Evolutionary conservation across 2,113 vertebrate species (phyloP), one percentile per base, ranked within the genome.

Genomic region (Chaetops frenatus): DNA sequence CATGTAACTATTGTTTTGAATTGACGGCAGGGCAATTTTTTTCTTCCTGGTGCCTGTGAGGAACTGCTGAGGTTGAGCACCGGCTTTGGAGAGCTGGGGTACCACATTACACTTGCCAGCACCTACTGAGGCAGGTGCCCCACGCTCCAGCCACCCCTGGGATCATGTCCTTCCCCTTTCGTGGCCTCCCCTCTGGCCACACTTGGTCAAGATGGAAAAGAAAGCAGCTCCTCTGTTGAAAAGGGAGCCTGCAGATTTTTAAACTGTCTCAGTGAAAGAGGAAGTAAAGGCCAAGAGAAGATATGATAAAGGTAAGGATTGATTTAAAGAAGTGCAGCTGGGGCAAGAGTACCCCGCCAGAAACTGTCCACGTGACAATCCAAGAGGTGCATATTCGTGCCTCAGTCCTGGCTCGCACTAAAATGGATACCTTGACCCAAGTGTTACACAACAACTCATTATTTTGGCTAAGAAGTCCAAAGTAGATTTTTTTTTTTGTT

Each of bases 11-110:
- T 70, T 50, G 29, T 10, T 87, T 85, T 0, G 0, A 44, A 36
- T 29, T 76, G 31, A 28, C 11, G 31, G 28, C 17, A 81, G 9
- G 3, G 33, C 16, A 38, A 15, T 28, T 45, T 53, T 77, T 51
- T 65, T 33, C n/a, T 23, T 38, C 17, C 50, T 40, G 42, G 4
- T 48, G 48, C 47, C 38, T 72, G 12, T 54, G 79, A 87, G 57
- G 28, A 25, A 9, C 36, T 16, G 2, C 36, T 0, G 15, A 79
- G 20, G 28, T 36, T 25, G 25, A 35, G 27, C 2, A 0, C 17
- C 47, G 44, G 19, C 24, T 71, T 66, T 51, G 51, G 21, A 42
- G 36, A n/a, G 11, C 12, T 86, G 25, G 7, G 17, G 44, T 44
- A 38, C 35, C 23, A 19, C 5, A 1, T 7, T 9, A 35, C 21